A percentile compares a stretch with the other conserved stretches of the same genome.
phyloP scores from a whole-genome alignment of 2,797 vertebrate species.

The Catostomus latipinnis region DNA sequence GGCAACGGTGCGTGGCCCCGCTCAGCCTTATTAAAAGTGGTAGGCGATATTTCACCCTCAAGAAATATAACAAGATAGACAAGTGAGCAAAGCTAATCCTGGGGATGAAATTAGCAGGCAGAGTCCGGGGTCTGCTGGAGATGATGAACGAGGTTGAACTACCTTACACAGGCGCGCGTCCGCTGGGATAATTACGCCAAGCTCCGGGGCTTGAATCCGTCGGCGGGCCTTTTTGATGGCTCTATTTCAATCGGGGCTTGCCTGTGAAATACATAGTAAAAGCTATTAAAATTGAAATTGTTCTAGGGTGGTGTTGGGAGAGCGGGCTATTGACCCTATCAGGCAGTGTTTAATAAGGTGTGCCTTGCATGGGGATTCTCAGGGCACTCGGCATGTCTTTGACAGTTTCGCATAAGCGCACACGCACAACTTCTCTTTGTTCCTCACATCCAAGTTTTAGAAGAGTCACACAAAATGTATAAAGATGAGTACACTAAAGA shows the following conservation, averaged over 20 bases:
- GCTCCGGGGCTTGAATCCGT: constrained; percentile 94
- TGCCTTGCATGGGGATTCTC: constrained; percentile 79
- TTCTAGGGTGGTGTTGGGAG: constrained; percentile 90
- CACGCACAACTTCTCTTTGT: constrained; percentile 23
- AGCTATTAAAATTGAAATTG: constrained; percentile 99
- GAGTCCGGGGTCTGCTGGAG: constrained; percentile 90
- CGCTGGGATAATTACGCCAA: constrained; percentile 97
- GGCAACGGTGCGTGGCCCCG: constrained; percentile 83
- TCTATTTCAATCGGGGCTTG: constrained; percentile 88
- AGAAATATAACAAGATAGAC: constrained; percentile 96
- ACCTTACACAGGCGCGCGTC: constrained; percentile 92
- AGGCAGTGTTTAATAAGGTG: constrained; percentile 92
- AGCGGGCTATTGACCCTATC: constrained; percentile 89
- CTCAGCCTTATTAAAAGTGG: constrained; percentile 93
- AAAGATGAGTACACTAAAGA: constrained; percentile 8
- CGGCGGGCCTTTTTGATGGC: constrained; percentile 96
- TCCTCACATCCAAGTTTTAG: constrained; percentile 11
- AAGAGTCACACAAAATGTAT: neutral
- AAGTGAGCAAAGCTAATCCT: constrained; percentile 94
- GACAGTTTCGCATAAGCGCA: constrained; percentile 53
- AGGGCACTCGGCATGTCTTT: constrained; percentile 69
- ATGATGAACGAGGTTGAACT: constrained; percentile 94
- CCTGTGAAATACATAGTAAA: constrained; percentile 99
- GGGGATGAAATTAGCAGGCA: constrained; percentile 98
- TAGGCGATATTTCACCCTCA: constrained; percentile 93